Conservation (phyloP, 1,140 invertebrate species). For the Microplitis mediator region DNA sequence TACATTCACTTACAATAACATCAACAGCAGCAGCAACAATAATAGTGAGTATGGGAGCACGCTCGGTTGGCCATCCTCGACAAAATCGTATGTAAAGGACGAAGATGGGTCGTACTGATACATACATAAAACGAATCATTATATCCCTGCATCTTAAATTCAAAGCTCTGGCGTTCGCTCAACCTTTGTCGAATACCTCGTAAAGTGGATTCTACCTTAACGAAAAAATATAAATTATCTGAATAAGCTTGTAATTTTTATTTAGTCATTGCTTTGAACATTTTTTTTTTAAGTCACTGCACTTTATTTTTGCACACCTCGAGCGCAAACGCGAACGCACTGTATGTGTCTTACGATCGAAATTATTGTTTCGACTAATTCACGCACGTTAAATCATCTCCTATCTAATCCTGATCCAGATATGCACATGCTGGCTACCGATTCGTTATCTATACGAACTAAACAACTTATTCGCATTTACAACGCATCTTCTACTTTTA, state of each 20-base stretch:
- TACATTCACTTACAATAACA: not conserved
- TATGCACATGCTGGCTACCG: no score
- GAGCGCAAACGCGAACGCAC: no score
- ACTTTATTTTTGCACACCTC: no score
- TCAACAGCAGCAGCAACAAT: not conserved
- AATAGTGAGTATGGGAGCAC: conserved; percentile 4
- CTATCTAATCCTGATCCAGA: no score
- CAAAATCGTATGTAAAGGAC: conserved; percentile 32
- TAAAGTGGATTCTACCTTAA: conserved; percentile 21
- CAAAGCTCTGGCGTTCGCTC: conserved; percentile 16
- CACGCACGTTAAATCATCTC: no score
- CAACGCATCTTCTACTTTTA: no score
- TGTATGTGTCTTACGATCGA: no score
- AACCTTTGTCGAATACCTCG: conserved; percentile 26
- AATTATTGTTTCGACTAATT: no score
- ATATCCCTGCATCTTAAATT: conserved; percentile 28
- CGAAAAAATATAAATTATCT: not conserved
- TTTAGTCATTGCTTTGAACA: no score
- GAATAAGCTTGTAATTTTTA: not conserved
- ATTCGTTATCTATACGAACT: no score
- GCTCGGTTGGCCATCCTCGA: conserved; percentile 27
- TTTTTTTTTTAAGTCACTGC: no score
- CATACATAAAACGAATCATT: conserved; percentile 29
- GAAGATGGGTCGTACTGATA: conserved; percentile 29
- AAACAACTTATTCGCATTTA: no score